phyloP scores from a whole-genome alignment of 2,888 invertebrate genomes.

The Amblyteles armatorius region DNA sequence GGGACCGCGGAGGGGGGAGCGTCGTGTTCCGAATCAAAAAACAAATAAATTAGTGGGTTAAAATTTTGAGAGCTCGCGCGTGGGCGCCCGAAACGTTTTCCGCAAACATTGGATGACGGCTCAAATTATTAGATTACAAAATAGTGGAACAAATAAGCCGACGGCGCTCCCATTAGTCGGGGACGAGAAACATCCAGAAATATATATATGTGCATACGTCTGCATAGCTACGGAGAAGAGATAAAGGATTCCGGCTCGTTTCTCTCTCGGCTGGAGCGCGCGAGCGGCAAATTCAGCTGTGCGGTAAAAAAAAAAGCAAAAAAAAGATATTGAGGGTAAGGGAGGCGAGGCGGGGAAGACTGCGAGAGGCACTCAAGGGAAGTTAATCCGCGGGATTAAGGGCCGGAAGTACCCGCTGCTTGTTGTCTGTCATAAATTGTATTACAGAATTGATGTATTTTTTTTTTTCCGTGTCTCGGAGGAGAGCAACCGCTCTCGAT shows the following conservation, averaged over 20 bases:
- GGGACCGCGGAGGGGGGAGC: not conserved
- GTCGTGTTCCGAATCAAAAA: slow-evolving; percentile 41
- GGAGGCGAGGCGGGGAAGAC: slow-evolving; percentile 51
- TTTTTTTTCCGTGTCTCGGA: slow-evolving; percentile 64
- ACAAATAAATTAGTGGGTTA: slow-evolving; percentile 63
- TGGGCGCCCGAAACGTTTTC: slow-evolving; percentile 7
- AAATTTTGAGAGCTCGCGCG: slow-evolving; percentile 47
- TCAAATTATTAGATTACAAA: slow-evolving; percentile 16
- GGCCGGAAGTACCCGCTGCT: slow-evolving; percentile 74
- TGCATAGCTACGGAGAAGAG: slow-evolving; percentile 26
- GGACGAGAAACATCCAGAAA: slow-evolving; percentile 45
- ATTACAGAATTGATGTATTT: slow-evolving; percentile 77
- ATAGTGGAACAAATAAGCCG: slow-evolving; percentile 22
- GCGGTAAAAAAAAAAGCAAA: slow-evolving; percentile 43
- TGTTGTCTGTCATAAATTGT: slow-evolving; percentile 80
- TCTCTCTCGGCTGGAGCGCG: slow-evolving; percentile 42
- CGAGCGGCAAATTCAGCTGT: slow-evolving; percentile 32
- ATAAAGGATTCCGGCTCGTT: slow-evolving; percentile 39
- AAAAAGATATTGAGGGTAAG: slow-evolving; percentile 42
- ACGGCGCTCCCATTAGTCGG: not conserved
- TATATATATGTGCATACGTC: slow-evolving; percentile 16
- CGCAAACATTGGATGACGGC: slow-evolving; percentile 6
- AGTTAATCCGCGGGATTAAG: slow-evolving; percentile 78
- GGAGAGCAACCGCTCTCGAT: slow-evolving; percentile 38
- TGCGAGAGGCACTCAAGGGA: slow-evolving; percentile 52